Percentiles rank a stretch among this genome's conserved stretches.
Evolutionary conservation across 2,113 vertebrate species (phyloP).

Genomic region (Mixornis gularis): DNA sequence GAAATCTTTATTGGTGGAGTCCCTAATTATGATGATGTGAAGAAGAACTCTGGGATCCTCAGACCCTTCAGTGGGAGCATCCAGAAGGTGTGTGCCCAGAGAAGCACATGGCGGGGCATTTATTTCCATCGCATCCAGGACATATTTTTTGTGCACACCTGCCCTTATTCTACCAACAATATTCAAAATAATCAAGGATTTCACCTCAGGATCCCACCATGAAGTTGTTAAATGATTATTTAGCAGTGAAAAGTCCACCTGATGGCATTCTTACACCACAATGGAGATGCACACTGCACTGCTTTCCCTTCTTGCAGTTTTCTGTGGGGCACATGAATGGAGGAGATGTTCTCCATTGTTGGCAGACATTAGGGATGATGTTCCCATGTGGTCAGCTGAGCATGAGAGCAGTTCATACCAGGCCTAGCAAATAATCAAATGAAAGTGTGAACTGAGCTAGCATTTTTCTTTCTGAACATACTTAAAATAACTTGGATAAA

Average conservation of each 20-base stretch:
- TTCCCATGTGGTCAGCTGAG: neutral
- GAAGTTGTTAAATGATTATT: neutral
- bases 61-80: conserved; percentile 88
- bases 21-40: conserved; percentile 83
- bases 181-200: neutral
- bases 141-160: neutral
- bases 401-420: neutral
- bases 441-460: neutral
- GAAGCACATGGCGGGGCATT: neutral
- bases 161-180: accelerated
- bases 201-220: neutral
- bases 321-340: neutral
- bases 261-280: accelerated
- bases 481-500: neutral
- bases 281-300: neutral
- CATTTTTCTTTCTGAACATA: neutral
- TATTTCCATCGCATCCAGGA: neutral
- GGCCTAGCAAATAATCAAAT: neutral
- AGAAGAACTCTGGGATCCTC: conserved; percentile 80
- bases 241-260: neutral
- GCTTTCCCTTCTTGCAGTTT: neutral
- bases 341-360: neutral
- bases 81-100: conserved; percentile 80
- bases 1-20: conserved; percentile 90
- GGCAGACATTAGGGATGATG: neutral